phyloP scores from a whole-genome alignment of 2,113 vertebrate species.

The Antechinus stuartii region DNA sequence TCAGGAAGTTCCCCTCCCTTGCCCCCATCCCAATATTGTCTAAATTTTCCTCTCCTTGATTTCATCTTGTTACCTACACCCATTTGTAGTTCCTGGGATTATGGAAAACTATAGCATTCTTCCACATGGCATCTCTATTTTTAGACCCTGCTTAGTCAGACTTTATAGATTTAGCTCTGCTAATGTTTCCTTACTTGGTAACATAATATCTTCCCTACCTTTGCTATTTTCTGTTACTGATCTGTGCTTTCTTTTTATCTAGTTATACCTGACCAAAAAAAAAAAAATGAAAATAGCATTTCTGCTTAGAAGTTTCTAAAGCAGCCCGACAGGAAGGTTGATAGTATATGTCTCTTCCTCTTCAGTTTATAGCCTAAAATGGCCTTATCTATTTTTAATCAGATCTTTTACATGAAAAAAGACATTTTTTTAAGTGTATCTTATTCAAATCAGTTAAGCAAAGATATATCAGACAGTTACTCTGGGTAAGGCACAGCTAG shows the following conservation, averaged over 20 bases:
- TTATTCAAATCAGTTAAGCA: background rate
- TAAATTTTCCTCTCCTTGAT: slow-evolving; percentile 58
- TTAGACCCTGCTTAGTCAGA: slow-evolving; percentile 47
- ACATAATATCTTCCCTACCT: slow-evolving; percentile 35
- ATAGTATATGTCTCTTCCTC: background rate
- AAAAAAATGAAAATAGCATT: slow-evolving; percentile 38
- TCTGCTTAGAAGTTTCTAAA: background rate
- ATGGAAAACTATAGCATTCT: slow-evolving; percentile 25
- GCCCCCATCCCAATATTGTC: background rate
- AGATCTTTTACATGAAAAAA: background rate
- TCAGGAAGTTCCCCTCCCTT: slow-evolving; percentile 38
- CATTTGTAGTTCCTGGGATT: slow-evolving; percentile 21
- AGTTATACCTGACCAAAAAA: slow-evolving; percentile 12
- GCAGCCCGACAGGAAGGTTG: slow-evolving; percentile 14
- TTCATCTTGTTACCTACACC: slow-evolving; percentile 36
- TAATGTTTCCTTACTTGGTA: slow-evolving; percentile 66
- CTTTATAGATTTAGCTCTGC: slow-evolving; percentile 62
- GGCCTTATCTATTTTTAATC: background rate
- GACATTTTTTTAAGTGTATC: background rate
- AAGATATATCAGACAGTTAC: background rate
- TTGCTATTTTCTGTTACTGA: slow-evolving; percentile 57
- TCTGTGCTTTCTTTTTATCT: slow-evolving; percentile 50
- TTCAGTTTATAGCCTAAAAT: slow-evolving; percentile 8
- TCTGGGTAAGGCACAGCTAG: background rate
- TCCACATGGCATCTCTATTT: slow-evolving; percentile 55